phyloP scores from a whole-genome alignment of 2,888 invertebrate genomes.

The Mantis religiosa region DNA sequence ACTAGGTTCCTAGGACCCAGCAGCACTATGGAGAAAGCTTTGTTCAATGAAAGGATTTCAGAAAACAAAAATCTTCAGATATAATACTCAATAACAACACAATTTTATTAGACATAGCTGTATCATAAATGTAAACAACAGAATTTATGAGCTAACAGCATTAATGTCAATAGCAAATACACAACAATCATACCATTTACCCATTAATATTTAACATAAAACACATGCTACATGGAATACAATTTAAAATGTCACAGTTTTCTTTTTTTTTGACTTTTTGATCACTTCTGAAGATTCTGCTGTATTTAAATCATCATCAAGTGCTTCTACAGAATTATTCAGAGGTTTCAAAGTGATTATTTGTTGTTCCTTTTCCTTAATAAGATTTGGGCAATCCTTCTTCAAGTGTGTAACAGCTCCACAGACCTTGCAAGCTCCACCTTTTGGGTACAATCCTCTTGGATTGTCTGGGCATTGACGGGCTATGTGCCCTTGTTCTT shows the following conservation, averaged over 20 bases:
- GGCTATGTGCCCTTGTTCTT: slow-evolving; percentile 81
- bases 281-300: background rate
- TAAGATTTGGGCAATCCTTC: slow-evolving; percentile 69
- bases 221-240: background rate
- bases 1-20: too few species aligned
- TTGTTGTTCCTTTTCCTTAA: slow-evolving; percentile 47
- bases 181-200: too few species aligned
- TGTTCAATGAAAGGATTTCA: too few species aligned
- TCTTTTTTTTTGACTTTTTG: slow-evolving; percentile 11
- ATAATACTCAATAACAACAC: too few species aligned
- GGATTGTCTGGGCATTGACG: slow-evolving; percentile 85
- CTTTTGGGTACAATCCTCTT: slow-evolving; percentile 81
- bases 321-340: slow-evolving; percentile 45
- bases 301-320: slow-evolving; percentile 36
- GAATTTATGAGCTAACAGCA: too few species aligned
- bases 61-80: too few species aligned
- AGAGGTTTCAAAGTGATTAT: slow-evolving; percentile 49
- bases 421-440: slow-evolving; percentile 76
- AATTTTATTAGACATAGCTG: too few species aligned
- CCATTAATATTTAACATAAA: too few species aligned
- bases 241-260: background rate
- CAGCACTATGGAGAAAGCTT: too few species aligned
- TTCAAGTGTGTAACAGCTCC: slow-evolving; percentile 81
- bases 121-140: too few species aligned
- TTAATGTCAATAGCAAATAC: too few species aligned